phyloP scores from a whole-genome alignment of 2,797 vertebrate species.

The Amazonetta brasiliensis region DNA sequence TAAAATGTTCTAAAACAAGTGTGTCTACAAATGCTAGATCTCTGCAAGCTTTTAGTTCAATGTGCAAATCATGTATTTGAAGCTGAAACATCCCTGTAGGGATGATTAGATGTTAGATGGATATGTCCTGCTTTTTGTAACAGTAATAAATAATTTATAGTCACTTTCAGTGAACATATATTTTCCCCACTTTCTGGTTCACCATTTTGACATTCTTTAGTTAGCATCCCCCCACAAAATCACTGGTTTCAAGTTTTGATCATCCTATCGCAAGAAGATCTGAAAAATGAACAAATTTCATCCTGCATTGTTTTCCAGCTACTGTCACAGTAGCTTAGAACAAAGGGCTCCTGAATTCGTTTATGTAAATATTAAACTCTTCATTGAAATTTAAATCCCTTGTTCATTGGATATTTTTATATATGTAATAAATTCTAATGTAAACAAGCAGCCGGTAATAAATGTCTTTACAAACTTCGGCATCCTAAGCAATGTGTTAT shows the following conservation, averaged over 20 bases:
- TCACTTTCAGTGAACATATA: not conserved
- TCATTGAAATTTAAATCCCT: not conserved
- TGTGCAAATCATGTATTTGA: not conserved
- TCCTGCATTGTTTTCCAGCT: not conserved
- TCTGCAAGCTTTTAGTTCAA: not conserved
- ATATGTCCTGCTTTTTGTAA: not conserved
- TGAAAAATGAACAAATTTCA: not conserved
- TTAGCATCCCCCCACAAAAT: not conserved
- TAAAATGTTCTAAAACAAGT: not conserved
- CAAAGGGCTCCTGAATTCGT: not conserved
- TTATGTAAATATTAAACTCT: not conserved
- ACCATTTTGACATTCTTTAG: not conserved
- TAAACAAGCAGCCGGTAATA: not conserved
- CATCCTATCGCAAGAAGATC: not conserved
- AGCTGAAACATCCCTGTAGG: not conserved
- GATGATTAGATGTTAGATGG: not conserved
- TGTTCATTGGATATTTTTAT: not conserved
- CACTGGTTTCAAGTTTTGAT: not conserved
- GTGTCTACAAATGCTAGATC: not conserved
- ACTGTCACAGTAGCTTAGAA: not conserved
- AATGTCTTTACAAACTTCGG: not conserved
- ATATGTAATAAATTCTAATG: not conserved
- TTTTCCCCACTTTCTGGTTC: not conserved
- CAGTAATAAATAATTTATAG: not conserved
- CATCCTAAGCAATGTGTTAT: not conserved